Percentiles rank a stretch among this genome's conserved stretches.
phyloP scores from a whole-genome alignment of 2,888 invertebrate genomes.

The Nemoura dubitans region DNA sequence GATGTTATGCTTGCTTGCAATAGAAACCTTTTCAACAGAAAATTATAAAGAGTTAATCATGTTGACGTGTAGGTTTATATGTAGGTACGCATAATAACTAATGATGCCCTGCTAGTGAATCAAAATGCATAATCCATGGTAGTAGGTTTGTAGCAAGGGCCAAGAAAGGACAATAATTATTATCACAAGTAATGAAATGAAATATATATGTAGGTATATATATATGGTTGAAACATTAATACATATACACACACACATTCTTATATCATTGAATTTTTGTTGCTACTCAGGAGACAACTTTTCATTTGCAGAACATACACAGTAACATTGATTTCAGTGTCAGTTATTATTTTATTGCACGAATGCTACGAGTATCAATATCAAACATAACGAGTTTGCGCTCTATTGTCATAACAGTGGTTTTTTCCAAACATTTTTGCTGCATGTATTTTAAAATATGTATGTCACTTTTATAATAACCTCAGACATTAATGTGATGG shows the following conservation, averaged over 20 bases:
- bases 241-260: not conserved
- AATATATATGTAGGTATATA: not conserved
- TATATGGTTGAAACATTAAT: not conserved
- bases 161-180: not conserved
- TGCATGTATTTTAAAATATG: conserved; percentile 2
- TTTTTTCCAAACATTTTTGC: not conserved
- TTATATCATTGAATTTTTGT: not conserved
- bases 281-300: not conserved
- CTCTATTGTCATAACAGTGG: not conserved
- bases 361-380: not conserved
- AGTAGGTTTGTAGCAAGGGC: not conserved
- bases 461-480: not conserved
- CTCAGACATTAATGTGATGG: not conserved
- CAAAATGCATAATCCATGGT: not conserved
- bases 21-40: no score
- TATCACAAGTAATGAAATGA: not conserved
- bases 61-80: no score
- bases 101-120: no score
- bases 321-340: conserved; percentile 12
- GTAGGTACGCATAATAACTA: no score
- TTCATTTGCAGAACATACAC: not conserved
- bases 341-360: not conserved
- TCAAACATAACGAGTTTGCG: no score
- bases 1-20: no score
- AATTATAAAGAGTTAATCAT: no score